Evolutionary conservation across 2,888 invertebrate genomes (phyloP), one percentile per base, ranked within the genome.

Genomic region (Steinernema scapterisci): DNA sequence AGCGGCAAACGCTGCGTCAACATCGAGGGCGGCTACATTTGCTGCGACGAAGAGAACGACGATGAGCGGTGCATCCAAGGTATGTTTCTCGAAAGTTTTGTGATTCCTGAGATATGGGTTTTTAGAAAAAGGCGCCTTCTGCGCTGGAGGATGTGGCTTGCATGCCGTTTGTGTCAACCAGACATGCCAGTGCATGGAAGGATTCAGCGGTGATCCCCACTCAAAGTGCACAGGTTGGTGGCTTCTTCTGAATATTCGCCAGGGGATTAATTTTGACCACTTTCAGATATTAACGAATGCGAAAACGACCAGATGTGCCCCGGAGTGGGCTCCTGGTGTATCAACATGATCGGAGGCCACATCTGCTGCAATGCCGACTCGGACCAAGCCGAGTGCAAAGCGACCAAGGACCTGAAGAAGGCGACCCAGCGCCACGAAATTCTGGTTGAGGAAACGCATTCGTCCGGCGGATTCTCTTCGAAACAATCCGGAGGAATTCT

Each of bases 171-270:
- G 86, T 75, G 74, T 75, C 51, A 83, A 84, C 74, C 74, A 79
- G 46, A 82, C 92, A 85, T 96, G 95, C 89, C 91, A 92, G 77
- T 96, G 96, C 89, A 92, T 92, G 86, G 92, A 92, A 81, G 95
- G 94, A 87, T 95, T 92, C 89, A 93, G 93, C 45, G 95, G 95
- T 75, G 94, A 96, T 89, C 81, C 85, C 1, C 52, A 75, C 27
- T 76, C 79, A 21, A 81, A 80, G 46, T 86, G 86, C 70, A 48
- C 48, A 7, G 48, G 48, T 48, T n/a, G 48, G 19, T 7, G 13
- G 3, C 9, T 38, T 38, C 48, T n/a, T n/a, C n/a, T n/a, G n/a
- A n/a, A n/a, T n/a, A n/a, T n/a, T n/a, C n/a, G n/a, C n/a, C n/a
- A n/a, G n/a, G n/a, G n/a, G n/a, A n/a, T n/a, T n/a, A n/a, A n/a